Evolutionary conservation across 2,888 invertebrate species (phyloP).

Genomic region (Napeogenes sylphis): DNA sequence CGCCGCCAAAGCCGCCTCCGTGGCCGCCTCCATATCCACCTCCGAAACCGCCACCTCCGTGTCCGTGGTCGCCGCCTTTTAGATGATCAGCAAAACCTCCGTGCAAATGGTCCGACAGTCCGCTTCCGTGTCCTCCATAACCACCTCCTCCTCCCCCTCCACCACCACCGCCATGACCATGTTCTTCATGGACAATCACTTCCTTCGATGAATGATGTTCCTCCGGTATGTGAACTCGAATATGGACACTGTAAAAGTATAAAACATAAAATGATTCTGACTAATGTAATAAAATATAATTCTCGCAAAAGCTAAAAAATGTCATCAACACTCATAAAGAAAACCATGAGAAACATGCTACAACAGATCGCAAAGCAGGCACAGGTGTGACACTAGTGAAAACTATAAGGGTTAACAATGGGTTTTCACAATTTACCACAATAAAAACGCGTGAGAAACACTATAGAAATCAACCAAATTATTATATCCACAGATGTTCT

Average conservation of each 20-base stretch:
- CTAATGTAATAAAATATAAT: constrained; percentile 16
- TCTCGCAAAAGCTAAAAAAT: constrained; percentile 24
- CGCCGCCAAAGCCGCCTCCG: constrained; percentile 22
- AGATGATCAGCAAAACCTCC: constrained; percentile 56
- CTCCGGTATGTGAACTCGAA: constrained; percentile 76
- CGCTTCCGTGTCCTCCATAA: constrained; percentile 41
- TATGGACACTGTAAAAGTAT: constrained; percentile 69
- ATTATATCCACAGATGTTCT: constrained; percentile 51
- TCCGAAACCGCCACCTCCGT: constrained; percentile 19
- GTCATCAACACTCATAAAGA: constrained; percentile 19
- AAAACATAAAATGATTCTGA: constrained; percentile 4
- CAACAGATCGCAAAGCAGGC: constrained; percentile 54
- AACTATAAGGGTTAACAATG: constrained; percentile 58
- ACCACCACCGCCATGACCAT: constrained; percentile 44
- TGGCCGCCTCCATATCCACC: constrained; percentile 31
- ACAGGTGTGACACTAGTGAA: constrained; percentile 53
- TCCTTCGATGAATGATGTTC: constrained; percentile 67
- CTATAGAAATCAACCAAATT: constrained; percentile 68
- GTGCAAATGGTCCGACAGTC: constrained; percentile 48
- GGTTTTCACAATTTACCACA: constrained; percentile 72
- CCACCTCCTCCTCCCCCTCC: constrained; percentile 40
- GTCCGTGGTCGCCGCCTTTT: constrained; percentile 32
- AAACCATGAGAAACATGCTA: constrained; percentile 27
- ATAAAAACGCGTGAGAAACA: constrained; percentile 65
- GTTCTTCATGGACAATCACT: constrained; percentile 60